phyloP scores from a whole-genome alignment of 2,797 vertebrate species.

The Anguilla megastoma region DNA sequence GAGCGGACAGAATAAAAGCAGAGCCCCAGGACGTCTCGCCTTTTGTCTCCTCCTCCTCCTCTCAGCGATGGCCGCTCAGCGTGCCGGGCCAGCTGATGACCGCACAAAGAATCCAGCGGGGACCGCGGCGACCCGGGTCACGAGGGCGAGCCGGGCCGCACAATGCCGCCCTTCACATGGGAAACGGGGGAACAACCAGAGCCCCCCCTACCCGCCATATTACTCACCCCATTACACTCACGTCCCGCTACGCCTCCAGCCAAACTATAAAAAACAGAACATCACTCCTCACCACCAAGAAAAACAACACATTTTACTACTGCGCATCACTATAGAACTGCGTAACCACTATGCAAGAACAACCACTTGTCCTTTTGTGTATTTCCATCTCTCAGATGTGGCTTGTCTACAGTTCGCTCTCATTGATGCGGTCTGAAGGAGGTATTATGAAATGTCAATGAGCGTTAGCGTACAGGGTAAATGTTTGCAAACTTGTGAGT shows the following conservation, averaged over 20 bases:
- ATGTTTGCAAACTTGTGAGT: background rate
- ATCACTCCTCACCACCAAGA: background rate
- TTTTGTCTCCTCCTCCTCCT: background rate
- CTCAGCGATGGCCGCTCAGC: background rate
- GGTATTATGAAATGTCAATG: background rate
- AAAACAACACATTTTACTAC: background rate
- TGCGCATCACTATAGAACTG: background rate
- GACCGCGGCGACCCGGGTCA: background rate
- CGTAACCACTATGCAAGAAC: background rate
- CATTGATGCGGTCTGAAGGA: background rate
- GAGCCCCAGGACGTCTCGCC: background rate
- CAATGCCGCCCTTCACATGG: slow-evolving; percentile 18
- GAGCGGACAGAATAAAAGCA: background rate
- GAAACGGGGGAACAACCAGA: background rate
- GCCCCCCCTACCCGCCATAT: background rate
- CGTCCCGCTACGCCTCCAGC: background rate
- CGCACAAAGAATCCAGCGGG: background rate
- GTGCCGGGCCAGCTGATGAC: background rate
- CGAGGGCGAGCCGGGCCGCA: background rate
- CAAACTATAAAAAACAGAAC: background rate
- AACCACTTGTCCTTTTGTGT: background rate
- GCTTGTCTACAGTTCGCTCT: background rate
- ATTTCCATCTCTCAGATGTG: background rate
- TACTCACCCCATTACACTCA: background rate
- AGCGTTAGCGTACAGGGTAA: background rate